Evolutionary conservation across 2,888 invertebrate species (phyloP).

Genomic region (Troides aeacus): DNA sequence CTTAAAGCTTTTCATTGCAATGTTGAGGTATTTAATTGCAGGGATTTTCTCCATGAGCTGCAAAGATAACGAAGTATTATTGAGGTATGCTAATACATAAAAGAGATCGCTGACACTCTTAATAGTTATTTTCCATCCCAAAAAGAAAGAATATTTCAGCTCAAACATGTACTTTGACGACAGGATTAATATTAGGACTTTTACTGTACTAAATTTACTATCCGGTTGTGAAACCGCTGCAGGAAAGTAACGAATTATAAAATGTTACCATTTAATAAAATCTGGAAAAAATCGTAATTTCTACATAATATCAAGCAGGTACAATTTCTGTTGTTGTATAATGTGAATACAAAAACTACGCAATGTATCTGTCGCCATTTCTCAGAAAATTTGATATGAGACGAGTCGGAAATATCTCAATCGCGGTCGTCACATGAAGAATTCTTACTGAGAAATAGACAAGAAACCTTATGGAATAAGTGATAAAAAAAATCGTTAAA

Average conservation of each 20-base stretch:
- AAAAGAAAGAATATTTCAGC: too few species aligned
- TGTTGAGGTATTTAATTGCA: too few species aligned
- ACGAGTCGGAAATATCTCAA: constrained; percentile 31
- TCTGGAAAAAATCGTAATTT: not conserved
- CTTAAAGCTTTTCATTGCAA: too few species aligned
- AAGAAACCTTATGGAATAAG: constrained; percentile 1
- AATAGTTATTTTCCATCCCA: not conserved
- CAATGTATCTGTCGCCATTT: constrained; percentile 30
- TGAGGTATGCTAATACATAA: too few species aligned
- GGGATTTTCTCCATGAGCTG: not conserved
- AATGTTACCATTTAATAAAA: too few species aligned
- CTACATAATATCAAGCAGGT: constrained; percentile 30
- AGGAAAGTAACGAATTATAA: too few species aligned
- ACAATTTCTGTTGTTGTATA: constrained; percentile 24
- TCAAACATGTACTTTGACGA: too few species aligned
- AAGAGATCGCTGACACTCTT: not conserved
- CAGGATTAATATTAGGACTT: too few species aligned
- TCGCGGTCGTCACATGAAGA: constrained; percentile 22
- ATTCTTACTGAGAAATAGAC: constrained; percentile 8
- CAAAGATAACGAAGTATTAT: not conserved
- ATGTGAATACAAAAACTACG: constrained; percentile 24
- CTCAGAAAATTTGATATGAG: constrained; percentile 29
- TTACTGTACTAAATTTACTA: too few species aligned
- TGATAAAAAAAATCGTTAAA: constrained; percentile 12
- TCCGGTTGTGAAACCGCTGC: not conserved